Evolutionary conservation across 1,140 invertebrate genomes (phyloP), one percentile per base, ranked within the genome.

Genomic region (Arion vulgaris): DNA sequence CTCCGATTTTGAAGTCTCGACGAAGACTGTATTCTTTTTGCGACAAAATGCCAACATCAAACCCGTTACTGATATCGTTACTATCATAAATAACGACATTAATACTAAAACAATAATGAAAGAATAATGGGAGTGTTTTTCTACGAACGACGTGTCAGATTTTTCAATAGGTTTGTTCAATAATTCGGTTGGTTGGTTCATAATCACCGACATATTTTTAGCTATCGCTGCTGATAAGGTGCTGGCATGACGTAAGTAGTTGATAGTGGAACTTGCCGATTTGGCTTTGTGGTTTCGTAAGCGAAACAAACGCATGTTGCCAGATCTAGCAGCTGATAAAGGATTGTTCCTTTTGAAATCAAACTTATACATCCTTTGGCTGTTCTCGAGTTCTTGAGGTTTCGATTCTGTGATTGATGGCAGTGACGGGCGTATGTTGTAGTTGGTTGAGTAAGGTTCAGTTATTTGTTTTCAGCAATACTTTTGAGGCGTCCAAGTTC

Each of bases 1-100:
- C 49, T 88, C 88, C 68, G 86, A 83, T 76, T 89, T 89, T 41
- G 89, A 45, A 26, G 7, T 28, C 45, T 88, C 77, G 49, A 86
- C 85, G 83, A 92, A 92, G 32, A 92, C 90, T 17, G 89, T 80
- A 87, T 91, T 91, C 62, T 89, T 90, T 82, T 91, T 91, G 75
- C 87, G 85, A 68, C 89, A 91, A 84, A 91, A 91, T 17, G 89
- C 86, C n/a, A 91, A 73, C 34, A 91, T 72, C 0, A 88, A 83
- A 0, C 85, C 85, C 17, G 89, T 90, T 13, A 88, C 83, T 0
- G 87, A 83, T 0, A 91, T n/a, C 7, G 90, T 90, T n/a, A 91
- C 85, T 41, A 87, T 85, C 34, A 90, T 74, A 69, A 91, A 90
- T 15, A 91, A 85, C n/a, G 85, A 83, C 83, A 87, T 88, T 13